Percentiles rank a stretch among this genome's conserved stretches.
phyloP scores from a whole-genome alignment of 2,113 vertebrate species.

The Myotis lucifugus region DNA sequence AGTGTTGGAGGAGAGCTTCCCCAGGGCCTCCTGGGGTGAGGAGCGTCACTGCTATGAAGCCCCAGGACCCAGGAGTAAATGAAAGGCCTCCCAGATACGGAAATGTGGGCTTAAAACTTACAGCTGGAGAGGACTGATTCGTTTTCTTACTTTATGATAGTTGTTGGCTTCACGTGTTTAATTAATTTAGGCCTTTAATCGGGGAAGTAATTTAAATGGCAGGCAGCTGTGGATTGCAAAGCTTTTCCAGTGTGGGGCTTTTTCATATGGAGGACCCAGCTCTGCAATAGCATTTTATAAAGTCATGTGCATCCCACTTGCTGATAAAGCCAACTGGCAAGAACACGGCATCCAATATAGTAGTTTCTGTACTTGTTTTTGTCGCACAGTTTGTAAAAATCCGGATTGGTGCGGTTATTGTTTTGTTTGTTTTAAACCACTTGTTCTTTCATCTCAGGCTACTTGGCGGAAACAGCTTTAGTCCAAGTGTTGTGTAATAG shows the following conservation, averaged over 20 bases:
- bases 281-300: neutral
- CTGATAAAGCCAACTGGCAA: neutral
- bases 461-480: neutral
- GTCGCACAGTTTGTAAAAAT: neutral
- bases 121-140: neutral
- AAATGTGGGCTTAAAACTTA: neutral
- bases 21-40: neutral
- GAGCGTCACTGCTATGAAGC: neutral
- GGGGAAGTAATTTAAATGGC: neutral
- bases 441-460: neutral
- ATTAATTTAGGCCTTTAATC: neutral
- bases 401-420: neutral
- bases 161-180: neutral
- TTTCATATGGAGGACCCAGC: neutral
- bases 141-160: conserved; percentile 11
- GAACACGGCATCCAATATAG: neutral
- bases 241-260: neutral
- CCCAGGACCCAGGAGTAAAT: neutral
- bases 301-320: neutral
- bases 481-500: neutral
- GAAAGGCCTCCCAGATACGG: neutral
- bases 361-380: neutral
- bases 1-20: neutral
- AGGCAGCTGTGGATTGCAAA: neutral
- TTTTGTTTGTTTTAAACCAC: neutral